Conservation (phyloP, 1,140 invertebrate species). For the Drosophila nasuta region DNA sequence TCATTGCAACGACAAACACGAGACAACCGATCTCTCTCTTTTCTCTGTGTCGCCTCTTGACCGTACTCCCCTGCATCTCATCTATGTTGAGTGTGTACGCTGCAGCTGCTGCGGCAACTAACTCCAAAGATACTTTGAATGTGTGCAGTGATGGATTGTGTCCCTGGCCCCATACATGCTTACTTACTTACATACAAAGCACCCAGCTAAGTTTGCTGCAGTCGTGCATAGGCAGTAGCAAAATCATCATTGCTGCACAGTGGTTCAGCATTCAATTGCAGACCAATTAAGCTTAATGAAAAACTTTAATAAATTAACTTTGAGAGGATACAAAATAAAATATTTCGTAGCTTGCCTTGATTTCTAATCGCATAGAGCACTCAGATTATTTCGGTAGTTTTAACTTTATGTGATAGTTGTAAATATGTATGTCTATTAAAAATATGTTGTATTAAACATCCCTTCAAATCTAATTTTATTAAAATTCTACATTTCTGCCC, state of each 20-base stretch:
- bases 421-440: too few relatives aligned
- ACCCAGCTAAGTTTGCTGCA: conserved; percentile 5
- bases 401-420: too few relatives aligned
- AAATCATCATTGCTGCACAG: conserved; percentile 30
- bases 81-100: neutral
- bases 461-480: too few relatives aligned
- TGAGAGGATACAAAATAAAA: too few relatives aligned
- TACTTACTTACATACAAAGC: neutral
- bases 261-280: conserved; percentile 5
- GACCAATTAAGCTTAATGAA: neutral
- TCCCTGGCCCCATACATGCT: conserved; percentile 53
- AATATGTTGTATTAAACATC: too few relatives aligned
- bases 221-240: conserved; percentile 29
- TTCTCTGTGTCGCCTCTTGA: neutral
- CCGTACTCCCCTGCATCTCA: conserved; percentile 3
- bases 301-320: neutral
- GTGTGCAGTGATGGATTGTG: conserved; percentile 66
- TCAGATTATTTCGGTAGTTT: too few relatives aligned
- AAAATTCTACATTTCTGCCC: too few relatives aligned
- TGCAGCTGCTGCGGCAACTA: conserved; percentile 30
- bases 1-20: conserved; percentile 57
- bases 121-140: conserved; percentile 26
- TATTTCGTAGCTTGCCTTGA: too few relatives aligned
- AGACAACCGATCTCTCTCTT: conserved; percentile 29
- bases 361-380: too few relatives aligned